A percentile compares a stretch with the other conserved stretches of the same genome.
Conservation (phyloP, 2,888 invertebrate genomes). For the Xylocampa areola region DNA sequence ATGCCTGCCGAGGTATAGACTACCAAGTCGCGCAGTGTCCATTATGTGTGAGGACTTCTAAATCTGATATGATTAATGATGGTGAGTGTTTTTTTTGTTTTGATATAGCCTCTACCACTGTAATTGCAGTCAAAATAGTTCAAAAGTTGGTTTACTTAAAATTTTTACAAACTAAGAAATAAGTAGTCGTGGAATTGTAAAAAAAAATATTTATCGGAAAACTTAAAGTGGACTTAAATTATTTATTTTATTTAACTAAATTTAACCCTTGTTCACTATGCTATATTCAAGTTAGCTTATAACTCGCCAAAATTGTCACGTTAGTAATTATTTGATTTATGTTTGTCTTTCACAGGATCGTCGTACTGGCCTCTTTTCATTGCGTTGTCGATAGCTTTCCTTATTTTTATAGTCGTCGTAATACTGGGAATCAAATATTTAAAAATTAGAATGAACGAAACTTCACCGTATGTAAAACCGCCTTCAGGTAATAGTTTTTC, state of each 20-base stretch:
- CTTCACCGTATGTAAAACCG: constrained; percentile 83
- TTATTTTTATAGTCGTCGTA: constrained; percentile 83
- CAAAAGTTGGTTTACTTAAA: too few species aligned
- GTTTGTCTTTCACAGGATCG: constrained; percentile 72
- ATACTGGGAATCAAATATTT: constrained; percentile 84
- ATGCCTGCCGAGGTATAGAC: constrained; percentile 80
- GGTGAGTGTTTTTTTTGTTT: constrained; percentile 63
- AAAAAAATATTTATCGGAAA: too few species aligned
- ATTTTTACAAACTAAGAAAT: too few species aligned
- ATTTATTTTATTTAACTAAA: too few species aligned
- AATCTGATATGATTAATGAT: constrained; percentile 78
- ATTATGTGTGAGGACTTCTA: constrained; percentile 82
- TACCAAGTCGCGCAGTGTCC: constrained; percentile 83
- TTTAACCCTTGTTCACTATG: too few species aligned
- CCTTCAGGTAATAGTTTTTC: constrained; percentile 75
- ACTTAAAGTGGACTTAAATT: too few species aligned
- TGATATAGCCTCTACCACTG: not conserved
- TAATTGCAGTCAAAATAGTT: not conserved
- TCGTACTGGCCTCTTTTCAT: constrained; percentile 83
- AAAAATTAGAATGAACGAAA: constrained; percentile 82
- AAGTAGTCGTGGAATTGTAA: too few species aligned
- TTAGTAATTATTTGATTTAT: not conserved
- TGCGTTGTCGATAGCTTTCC: constrained; percentile 81
- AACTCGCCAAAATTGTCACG: too few species aligned
- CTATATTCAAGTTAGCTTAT: too few species aligned